Conservation (phyloP, 1,140 invertebrate species). For the Brachionus asplanchnoidis region DNA sequence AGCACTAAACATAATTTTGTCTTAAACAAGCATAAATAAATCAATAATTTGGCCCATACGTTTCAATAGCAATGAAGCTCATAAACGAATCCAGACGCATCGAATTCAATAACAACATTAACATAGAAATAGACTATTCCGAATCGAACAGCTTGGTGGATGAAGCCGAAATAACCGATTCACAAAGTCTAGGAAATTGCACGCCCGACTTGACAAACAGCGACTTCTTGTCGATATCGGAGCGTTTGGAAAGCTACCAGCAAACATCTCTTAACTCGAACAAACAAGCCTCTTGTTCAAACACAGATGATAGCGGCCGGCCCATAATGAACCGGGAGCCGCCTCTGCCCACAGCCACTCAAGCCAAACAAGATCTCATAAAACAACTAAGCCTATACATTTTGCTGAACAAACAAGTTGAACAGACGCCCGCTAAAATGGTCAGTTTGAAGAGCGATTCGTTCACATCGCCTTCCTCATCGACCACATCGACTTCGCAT, state of each 20-base stretch:
- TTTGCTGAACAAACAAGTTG: neutral
- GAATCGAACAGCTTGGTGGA: constrained; percentile 6
- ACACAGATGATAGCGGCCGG: neutral
- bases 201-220: neutral
- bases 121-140: constrained; percentile 24
- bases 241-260: neutral
- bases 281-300: neutral
- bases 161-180: neutral
- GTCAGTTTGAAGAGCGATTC: neutral
- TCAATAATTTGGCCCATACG: neutral
- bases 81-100: neutral
- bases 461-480: neutral
- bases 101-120: neutral
- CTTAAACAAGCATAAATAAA: neutral
- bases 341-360: neutral
- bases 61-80: neutral
- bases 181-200: neutral
- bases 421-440: neutral
- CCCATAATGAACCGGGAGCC: neutral
- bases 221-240: neutral
- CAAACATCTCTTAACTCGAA: neutral
- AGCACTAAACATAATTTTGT: neutral
- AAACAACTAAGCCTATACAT: neutral
- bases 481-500: neutral
- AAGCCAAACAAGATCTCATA: neutral